phyloP scores from a whole-genome alignment of 2,797 vertebrate species.

The Manis javanica region DNA sequence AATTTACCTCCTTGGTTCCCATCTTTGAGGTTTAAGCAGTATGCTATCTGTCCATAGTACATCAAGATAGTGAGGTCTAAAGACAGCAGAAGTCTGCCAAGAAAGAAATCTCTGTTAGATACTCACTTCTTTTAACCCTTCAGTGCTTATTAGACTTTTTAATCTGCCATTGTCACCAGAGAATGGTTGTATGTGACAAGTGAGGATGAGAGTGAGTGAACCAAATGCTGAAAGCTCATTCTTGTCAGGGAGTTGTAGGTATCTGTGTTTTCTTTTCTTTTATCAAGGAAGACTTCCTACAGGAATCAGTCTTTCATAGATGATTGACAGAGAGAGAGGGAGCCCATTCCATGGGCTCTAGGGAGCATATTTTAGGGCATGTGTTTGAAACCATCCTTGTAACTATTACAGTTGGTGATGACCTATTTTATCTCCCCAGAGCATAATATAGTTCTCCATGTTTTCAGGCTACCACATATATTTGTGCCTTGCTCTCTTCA shows the following conservation, averaged over 20 bases:
- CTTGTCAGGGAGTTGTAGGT: not conserved
- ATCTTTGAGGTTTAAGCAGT: not conserved
- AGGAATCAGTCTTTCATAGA: not conserved
- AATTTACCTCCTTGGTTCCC: conserved; percentile 23
- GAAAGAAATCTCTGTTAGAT: not conserved
- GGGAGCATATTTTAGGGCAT: not conserved
- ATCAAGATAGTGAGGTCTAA: not conserved
- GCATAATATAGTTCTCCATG: not conserved
- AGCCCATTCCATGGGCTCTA: not conserved
- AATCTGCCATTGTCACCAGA: not conserved
- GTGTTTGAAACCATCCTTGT: not conserved
- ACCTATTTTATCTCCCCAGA: not conserved
- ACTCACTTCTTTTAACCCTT: not conserved
- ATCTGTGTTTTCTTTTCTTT: not conserved
- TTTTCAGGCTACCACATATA: not conserved
- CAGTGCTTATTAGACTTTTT: not conserved
- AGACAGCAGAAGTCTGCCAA: not conserved
- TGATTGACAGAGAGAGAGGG: not conserved
- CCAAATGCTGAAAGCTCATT: not conserved
- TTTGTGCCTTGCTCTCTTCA: not conserved
- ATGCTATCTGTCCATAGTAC: not conserved
- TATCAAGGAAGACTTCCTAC: not conserved
- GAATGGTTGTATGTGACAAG: not conserved
- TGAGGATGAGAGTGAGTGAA: not conserved
- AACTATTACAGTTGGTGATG: not conserved